These are phyloP conservation scores for Cacoxenus indagator DNA, from an alignment of 2,888 invertebrate genomes.

Conservation along the genomic window DNA sequence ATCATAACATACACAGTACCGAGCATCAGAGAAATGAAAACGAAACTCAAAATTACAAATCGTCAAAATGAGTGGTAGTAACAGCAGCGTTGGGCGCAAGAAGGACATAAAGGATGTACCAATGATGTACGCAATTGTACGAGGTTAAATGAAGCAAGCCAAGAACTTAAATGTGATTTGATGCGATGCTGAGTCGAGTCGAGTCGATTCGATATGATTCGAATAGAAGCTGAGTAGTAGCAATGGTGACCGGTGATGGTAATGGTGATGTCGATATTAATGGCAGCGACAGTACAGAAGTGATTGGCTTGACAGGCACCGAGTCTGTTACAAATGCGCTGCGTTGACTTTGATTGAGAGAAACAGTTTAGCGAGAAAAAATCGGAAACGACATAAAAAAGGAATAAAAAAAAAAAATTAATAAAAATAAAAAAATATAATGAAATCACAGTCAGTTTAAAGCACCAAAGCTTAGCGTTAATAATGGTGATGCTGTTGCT, in stretches of 20 bases:
- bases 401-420: background rate
- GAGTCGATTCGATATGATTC: background rate
- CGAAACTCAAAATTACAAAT: constrained; percentile 16
- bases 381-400: background rate
- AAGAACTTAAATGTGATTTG: constrained; percentile 11
- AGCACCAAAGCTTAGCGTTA: too few relatives aligned
- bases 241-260: background rate
- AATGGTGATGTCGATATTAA: background rate
- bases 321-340: constrained; percentile 32
- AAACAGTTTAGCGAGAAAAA: constrained; percentile 4
- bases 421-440: background rate
- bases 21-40: background rate
- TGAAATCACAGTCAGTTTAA: too few relatives aligned
- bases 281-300: background rate
- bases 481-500: background rate
- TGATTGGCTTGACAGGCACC: constrained; percentile 15
- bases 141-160: constrained; percentile 14
- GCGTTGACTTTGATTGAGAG: constrained; percentile 42
- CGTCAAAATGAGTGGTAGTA: constrained; percentile 2
- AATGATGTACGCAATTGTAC: constrained; percentile 11
- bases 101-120: background rate
- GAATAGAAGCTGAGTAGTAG: background rate
- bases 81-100: background rate
- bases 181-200: background rate
- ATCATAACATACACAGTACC: background rate